These are phyloP conservation scores for Tortricodes alternella DNA, from an alignment of 2,888 invertebrate genomes.

Conservation along the genomic window DNA sequence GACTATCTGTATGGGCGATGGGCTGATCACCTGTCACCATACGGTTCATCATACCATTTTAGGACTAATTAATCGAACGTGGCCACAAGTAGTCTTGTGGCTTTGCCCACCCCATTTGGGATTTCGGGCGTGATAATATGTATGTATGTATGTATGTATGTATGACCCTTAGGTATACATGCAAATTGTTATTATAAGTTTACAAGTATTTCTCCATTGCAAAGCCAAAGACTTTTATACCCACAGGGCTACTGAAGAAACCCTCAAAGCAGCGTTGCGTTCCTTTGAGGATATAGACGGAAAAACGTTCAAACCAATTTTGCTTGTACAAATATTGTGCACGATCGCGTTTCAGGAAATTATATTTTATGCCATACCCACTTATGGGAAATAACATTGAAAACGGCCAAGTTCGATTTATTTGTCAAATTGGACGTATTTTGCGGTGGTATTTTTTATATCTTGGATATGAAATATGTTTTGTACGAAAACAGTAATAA, in stretches of 20 bases:
- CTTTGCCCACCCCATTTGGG: no score
- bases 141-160: no score
- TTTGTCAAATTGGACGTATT: neutral
- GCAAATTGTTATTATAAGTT: no score
- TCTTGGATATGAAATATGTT: neutral
- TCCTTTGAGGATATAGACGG: slow-evolving; percentile 9
- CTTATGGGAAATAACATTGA: neutral
- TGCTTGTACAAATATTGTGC: neutral
- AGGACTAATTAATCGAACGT: no score
- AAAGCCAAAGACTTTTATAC: neutral
- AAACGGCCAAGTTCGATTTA: neutral
- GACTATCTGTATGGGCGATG: no score
- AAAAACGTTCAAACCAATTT: slow-evolving; percentile 12
- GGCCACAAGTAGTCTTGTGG: no score
- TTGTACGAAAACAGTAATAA: no score
- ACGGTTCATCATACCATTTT: no score
- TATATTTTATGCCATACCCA: slow-evolving; percentile 5
- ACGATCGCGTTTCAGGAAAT: slow-evolving; percentile 1
- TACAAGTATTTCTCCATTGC: neutral
- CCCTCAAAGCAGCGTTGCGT: slow-evolving; percentile 4
- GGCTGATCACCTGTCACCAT: no score
- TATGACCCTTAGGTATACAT: no score
- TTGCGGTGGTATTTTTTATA: no score
- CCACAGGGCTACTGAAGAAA: neutral
- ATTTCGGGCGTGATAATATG: no score